A percentile compares a stretch with the other conserved stretches of the same genome.
phyloP scores from a whole-genome alignment of 2,113 vertebrate species.

The Cephalophus harveyi region DNA sequence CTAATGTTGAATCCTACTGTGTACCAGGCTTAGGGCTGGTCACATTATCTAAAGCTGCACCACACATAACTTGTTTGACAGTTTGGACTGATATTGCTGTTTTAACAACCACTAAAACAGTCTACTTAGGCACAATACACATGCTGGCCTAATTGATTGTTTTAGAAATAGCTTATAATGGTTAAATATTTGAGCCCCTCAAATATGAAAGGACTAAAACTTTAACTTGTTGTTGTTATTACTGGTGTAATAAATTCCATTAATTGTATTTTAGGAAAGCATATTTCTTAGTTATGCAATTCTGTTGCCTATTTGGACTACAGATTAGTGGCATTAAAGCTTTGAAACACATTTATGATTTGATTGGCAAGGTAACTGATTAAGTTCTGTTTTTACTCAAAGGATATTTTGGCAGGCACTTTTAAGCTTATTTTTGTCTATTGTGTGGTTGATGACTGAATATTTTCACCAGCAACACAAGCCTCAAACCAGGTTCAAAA shows the following conservation, averaged over 20 bases:
- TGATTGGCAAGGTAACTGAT: constrained; percentile 12
- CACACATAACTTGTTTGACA: not conserved
- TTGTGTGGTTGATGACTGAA: constrained; percentile 79
- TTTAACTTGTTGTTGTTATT: not conserved
- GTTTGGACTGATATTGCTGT: not conserved
- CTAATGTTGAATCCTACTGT: not conserved
- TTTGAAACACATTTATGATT: not conserved
- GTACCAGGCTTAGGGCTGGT: not conserved
- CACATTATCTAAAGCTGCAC: not conserved
- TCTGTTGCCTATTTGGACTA: not conserved
- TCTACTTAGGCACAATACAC: not conserved
- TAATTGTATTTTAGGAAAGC: not conserved
- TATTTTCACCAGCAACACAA: constrained; percentile 75
- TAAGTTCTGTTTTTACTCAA: constrained; percentile 82
- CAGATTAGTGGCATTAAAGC: not conserved
- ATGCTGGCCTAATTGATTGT: not conserved
- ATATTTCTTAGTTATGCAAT: not conserved
- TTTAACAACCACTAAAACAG: not conserved
- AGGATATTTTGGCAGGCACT: constrained; percentile 82
- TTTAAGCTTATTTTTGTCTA: constrained; percentile 82
- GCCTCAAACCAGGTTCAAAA: not conserved
- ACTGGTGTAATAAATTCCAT: not conserved
- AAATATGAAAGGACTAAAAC: not conserved
- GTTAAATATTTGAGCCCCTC: not conserved
- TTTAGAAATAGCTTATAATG: not conserved